phyloP scores from a whole-genome alignment of 1,140 invertebrate genomes.

The Drosophila setifemur region DNA sequence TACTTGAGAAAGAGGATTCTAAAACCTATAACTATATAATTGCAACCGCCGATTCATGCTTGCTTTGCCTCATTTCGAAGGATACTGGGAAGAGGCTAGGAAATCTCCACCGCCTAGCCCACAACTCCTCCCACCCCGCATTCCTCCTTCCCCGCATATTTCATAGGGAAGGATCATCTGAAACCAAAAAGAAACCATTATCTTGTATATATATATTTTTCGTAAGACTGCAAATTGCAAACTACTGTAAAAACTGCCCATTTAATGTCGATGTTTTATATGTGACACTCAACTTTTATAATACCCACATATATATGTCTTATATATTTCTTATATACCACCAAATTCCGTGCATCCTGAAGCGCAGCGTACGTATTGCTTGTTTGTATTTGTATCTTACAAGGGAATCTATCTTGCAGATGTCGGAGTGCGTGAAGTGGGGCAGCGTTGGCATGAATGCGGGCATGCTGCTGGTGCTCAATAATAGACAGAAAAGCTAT shows the following conservation, averaged over 20 bases:
- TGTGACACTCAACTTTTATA: not conserved
- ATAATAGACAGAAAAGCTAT: slow-evolving; percentile 73
- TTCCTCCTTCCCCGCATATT: not conserved
- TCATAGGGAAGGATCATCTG: not conserved
- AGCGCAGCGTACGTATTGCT: slow-evolving; percentile 33
- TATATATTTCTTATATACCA: not conserved
- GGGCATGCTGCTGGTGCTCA: slow-evolving; percentile 85
- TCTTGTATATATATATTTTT: too few relatives aligned
- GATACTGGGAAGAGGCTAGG: too few relatives aligned
- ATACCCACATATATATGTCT: not conserved
- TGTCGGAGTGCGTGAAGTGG: slow-evolving; percentile 87
- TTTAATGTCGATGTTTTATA: not conserved
- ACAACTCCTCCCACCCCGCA: not conserved
- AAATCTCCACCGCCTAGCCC: too few relatives aligned
- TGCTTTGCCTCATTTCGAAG: slow-evolving; percentile 10
- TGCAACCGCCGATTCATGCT: slow-evolving; percentile 3
- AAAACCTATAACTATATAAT: slow-evolving; percentile 8
- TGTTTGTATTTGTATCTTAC: slow-evolving; percentile 42
- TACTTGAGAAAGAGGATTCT: slow-evolving; percentile 6
- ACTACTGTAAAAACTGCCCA: too few relatives aligned
- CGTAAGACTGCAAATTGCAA: slow-evolving; percentile 11
- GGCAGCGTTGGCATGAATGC: slow-evolving; percentile 87
- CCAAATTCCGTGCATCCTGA: slow-evolving; percentile 7
- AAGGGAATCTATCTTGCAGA: slow-evolving; percentile 83
- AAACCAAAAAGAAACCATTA: too few relatives aligned